Base-by-base conservation (phyloP, 1,140 invertebrate species). In the Philopotamus ludificatus region DNA sequence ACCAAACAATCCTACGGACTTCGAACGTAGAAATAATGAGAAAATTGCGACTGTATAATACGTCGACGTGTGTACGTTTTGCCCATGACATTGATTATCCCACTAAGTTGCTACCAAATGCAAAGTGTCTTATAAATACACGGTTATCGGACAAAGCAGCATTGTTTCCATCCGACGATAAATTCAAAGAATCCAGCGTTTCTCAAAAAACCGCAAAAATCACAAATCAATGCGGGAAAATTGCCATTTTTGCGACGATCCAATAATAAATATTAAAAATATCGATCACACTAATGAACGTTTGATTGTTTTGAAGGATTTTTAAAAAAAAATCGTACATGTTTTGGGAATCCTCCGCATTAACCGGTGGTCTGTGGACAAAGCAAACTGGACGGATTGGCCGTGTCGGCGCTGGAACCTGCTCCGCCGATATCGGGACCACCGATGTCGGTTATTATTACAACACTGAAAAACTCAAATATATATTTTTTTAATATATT, bases 51-150 rank as follows among this genome's bases (percentile, higher is more conserved):
- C n/a, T n/a, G n/a, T n/a, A n/a, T n/a, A n/a, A n/a, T n/a, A n/a
- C n/a, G n/a, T n/a, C n/a, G 12, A 18, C 20, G 42, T 44, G 12
- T 44, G 42, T 44, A 44, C 20, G 20, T 44, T 50, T 12, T 47
- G 41, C 41, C 47, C 28, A 34, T 60, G 57, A 60, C 57, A 60
- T 34, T 60, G 57, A 60, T 60, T 60, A 60, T 47, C 57, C 57
- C 57, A 60, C 57, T 60, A 60, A 60, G 57, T 60, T 42, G 57
- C 42, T 25, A 22, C 39, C 61, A 49, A 54, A 63, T 63, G 61
- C 61, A 63, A 63, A 63, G 61, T 63, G 61, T 54, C 61, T 63
- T 63, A 63, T 63, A 63, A 63, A 63, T 63, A 63, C 61, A 54
- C 50, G 41, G 28, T 55, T 45, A 63, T 54, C 51, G 61, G 50